Percentiles rank a stretch among this genome's conserved stretches.
Conservation (phyloP, 2,888 invertebrate species). For the Heliconius aoede region DNA sequence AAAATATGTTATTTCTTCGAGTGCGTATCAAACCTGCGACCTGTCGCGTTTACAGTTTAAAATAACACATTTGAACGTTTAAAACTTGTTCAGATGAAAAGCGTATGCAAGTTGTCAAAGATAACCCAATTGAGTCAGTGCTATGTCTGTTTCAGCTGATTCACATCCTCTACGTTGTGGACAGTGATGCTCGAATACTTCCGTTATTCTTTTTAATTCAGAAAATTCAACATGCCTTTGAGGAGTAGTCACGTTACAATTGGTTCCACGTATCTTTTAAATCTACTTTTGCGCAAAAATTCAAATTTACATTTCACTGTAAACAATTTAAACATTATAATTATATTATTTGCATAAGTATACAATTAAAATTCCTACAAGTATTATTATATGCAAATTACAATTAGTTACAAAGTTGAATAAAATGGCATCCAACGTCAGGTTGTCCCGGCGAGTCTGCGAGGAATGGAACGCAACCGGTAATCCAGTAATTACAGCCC, state of each 20-base stretch:
- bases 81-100: constrained; percentile 55
- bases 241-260: constrained; percentile 61
- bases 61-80: constrained; percentile 52
- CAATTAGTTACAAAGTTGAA: constrained; percentile 24
- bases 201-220: constrained; percentile 70
- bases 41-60: no score
- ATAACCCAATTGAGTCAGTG: constrained; percentile 68
- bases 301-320: constrained; percentile 63
- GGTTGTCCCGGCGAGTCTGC: constrained; percentile 31
- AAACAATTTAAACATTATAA: constrained; percentile 11
- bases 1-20: no score
- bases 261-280: constrained; percentile 65
- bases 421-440: constrained; percentile 33
- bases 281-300: constrained; percentile 71
- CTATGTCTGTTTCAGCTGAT: constrained; percentile 67
- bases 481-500: constrained; percentile 64
- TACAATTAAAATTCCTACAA: constrained; percentile 17
- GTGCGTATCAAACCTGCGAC: no score
- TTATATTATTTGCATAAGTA: neutral
- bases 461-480: constrained; percentile 53
- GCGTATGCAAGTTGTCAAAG: constrained; percentile 64
- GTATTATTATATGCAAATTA: no score
- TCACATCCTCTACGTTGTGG: constrained; percentile 69
- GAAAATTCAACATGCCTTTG: constrained; percentile 64
- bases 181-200: constrained; percentile 60